These are phyloP conservation scores for Nephrotoma flavescens DNA, from an alignment of 2,888 invertebrate genomes.

Conservation along the genomic window DNA sequence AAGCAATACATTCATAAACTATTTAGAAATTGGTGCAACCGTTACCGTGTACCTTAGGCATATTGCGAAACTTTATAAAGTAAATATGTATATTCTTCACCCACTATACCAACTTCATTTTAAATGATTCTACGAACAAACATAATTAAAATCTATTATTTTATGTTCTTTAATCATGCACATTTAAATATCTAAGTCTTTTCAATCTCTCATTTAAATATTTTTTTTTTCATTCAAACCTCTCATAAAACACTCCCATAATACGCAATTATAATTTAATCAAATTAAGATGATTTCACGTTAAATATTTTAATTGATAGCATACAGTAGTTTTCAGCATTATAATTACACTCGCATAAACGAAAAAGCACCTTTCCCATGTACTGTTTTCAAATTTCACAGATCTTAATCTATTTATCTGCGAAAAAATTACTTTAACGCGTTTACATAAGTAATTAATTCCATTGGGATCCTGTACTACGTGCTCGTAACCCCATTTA, in stretches of 20 bases:
- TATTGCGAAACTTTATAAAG: too few species aligned
- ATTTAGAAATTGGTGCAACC: too few species aligned
- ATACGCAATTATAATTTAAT: neutral
- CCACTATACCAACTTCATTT: neutral
- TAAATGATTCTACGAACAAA: neutral
- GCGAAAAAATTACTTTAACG: neutral
- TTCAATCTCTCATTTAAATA: neutral
- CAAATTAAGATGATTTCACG: neutral
- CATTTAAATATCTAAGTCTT: neutral
- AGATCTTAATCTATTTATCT: neutral
- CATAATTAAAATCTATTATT: neutral
- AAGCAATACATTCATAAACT: too few species aligned
- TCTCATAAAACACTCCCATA: neutral
- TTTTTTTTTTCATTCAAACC: neutral
- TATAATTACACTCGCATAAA: neutral
- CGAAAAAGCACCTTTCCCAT: neutral
- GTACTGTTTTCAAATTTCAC: neutral
- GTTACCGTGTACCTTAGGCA: too few species aligned
- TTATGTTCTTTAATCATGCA: neutral
- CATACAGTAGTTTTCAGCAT: neutral
- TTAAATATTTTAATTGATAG: neutral
- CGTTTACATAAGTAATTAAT: neutral
- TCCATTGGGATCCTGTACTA: neutral
- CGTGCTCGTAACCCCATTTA: neutral
- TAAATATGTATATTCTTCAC: neutral